These are phyloP conservation scores for Anastrepha obliqua DNA, from an alignment of 1,140 invertebrate species.

Conservation along the genomic window DNA sequence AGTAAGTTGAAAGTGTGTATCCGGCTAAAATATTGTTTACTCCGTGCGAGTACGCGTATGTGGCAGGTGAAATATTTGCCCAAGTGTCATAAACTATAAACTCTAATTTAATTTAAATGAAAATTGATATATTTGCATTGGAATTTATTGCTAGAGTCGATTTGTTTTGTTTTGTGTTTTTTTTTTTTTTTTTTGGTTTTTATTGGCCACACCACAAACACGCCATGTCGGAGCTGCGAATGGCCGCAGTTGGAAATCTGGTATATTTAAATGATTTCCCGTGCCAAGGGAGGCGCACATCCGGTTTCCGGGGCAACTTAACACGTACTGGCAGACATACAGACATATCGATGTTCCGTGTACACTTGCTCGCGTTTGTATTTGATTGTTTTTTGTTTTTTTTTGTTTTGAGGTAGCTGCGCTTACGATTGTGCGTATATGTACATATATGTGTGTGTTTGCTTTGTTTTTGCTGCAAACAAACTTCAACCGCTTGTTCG, in stretches of 20 bases:
- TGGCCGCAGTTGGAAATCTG: conserved; percentile 37
- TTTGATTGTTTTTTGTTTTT: neutral
- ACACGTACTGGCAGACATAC: neutral
- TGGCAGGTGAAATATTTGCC: conserved; percentile 30
- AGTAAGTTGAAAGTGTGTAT: too few relatives aligned
- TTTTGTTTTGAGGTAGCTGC: neutral
- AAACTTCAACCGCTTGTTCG: neutral
- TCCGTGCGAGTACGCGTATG: neutral
- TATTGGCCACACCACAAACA: neutral
- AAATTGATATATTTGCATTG: conserved; percentile 48
- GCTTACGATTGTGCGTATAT: neutral
- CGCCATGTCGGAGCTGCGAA: neutral
- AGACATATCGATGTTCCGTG: neutral
- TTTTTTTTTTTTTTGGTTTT: neutral
- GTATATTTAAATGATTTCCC: conserved; percentile 44
- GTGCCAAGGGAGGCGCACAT: conserved; percentile 4
- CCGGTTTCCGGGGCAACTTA: conserved; percentile 21
- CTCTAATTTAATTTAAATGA: conserved; percentile 50
- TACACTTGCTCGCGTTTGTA: neutral
- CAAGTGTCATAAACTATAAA: conserved; percentile 14
- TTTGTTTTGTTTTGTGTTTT: neutral
- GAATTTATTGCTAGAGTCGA: neutral
- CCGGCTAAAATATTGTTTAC: too few relatives aligned
- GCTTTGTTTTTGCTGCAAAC: neutral
- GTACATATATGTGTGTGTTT: neutral